Percentiles rank a stretch among this genome's conserved stretches.
phyloP scores from a whole-genome alignment of 2,113 vertebrate genomes.

The Shinisaurus crocodilurus region DNA sequence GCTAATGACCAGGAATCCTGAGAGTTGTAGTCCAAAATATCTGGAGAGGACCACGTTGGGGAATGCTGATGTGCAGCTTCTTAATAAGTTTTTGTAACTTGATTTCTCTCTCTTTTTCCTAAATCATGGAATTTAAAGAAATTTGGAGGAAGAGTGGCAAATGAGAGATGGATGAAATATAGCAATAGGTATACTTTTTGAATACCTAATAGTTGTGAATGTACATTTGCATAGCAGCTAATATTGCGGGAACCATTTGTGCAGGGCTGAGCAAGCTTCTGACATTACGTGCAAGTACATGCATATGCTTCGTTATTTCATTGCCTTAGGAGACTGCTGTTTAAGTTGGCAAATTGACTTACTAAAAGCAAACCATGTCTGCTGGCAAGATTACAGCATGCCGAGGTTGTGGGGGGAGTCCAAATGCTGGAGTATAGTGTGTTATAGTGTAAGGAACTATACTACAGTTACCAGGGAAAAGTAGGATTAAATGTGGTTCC shows the following conservation, averaged over 20 bases:
- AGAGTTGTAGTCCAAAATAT: too few species aligned
- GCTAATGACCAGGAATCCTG: too few species aligned
- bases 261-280: slow-evolving; percentile 57
- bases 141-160: not conserved
- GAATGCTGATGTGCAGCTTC: not conserved
- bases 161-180: not conserved
- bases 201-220: slow-evolving; percentile 9
- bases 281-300: slow-evolving; percentile 77
- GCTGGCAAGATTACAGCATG: slow-evolving; percentile 80
- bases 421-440: slow-evolving; percentile 64
- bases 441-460: slow-evolving; percentile 62
- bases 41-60: too few species aligned
- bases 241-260: slow-evolving; percentile 67
- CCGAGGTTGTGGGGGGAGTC: slow-evolving; percentile 19
- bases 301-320: slow-evolving; percentile 85
- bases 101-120: fast-evolving
- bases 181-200: slow-evolving; percentile 19
- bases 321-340: slow-evolving; percentile 82
- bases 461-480: slow-evolving; percentile 69
- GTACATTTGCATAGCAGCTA: not conserved
- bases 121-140: not conserved
- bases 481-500: slow-evolving; percentile 67
- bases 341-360: slow-evolving; percentile 87
- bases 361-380: slow-evolving; percentile 82
- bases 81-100: not conserved